Evolutionary conservation across 1,140 invertebrate species (phyloP), one percentile per base, ranked within the genome.

Genomic region (Procambarus virginalis): DNA sequence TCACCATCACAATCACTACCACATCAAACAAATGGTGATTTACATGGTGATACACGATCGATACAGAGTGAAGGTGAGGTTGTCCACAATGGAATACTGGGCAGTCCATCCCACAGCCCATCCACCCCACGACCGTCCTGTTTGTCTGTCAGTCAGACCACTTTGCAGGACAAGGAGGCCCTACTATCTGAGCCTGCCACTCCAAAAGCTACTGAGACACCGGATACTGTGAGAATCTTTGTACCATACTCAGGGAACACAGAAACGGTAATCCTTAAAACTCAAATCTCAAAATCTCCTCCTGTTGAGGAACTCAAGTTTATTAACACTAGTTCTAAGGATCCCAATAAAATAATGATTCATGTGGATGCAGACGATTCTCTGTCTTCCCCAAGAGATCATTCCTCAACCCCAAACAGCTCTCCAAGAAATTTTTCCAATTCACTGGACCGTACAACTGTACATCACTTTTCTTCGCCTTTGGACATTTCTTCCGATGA

Each of bases 221-320:
- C 92, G 46, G 92, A 92, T 86, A 92, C 92, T 46, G 92, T 92
- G 55, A 84, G 92, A 17, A 92, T 92, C 46, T 92, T 92, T 86
- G 92, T 92, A 79, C 92, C 92, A 73, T 92, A 92, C 89, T 91
- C 91, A 77, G 86, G 84, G 76, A 86, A 89, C 68, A 78, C 76
- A 77, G 73, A 75, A 45, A 49, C 78, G 22, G 58, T 73, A 17
- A 78, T 58, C 45, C 80, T 88, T n/a, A 70, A 83, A 75, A 60
- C 76, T 64, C 70, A 70, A 64, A 34, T 77, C 64, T n/a, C 90
- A 8, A 73, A 75, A 20, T 60, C 89, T 64, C 45, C 82, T 46
- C n/a, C 64, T 46, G 51, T 76, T 34, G 83, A 76, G 58, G 78
- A 82, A 64, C 58, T 84, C 49, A 82, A 81, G 22, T n/a, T 55